phyloP scores from a whole-genome alignment of 2,888 invertebrate genomes.

The Hypomecis atomaria region DNA sequence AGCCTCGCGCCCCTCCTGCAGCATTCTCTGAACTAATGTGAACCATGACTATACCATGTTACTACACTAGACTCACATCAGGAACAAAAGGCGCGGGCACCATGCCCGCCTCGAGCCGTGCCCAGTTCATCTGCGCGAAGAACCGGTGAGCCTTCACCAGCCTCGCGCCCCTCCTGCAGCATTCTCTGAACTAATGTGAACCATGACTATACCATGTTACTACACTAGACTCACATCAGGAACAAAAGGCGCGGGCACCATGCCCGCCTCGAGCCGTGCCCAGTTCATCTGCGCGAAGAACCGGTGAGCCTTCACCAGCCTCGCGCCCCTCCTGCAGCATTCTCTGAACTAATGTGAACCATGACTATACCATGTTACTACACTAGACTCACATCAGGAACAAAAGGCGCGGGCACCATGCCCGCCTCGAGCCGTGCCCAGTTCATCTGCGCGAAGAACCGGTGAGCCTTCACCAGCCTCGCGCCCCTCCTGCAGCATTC shows the following conservation, averaged over 20 bases:
- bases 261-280: slow-evolving; percentile 98
- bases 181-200: no score
- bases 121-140: slow-evolving; percentile 95
- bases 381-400: slow-evolving; percentile 72
- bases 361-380: no score
- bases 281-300: slow-evolving; percentile 95
- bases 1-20: slow-evolving; percentile 78
- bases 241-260: slow-evolving; percentile 88
- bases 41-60: no score
- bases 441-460: slow-evolving; percentile 92
- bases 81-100: slow-evolving; percentile 86
- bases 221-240: slow-evolving; percentile 73
- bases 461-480: slow-evolving; percentile 83
- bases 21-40: no score
- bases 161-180: slow-evolving; percentile 81
- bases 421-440: slow-evolving; percentile 99
- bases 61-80: slow-evolving; percentile 69
- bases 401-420: slow-evolving; percentile 89
- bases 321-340: slow-evolving; percentile 83
- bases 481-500: slow-evolving; percentile 86
- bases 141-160: slow-evolving; percentile 87
- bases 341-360: no score
- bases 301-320: slow-evolving; percentile 84
- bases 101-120: slow-evolving; percentile 98
- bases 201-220: no score